Evolutionary conservation across 2,797 vertebrate species (phyloP).

Genomic region (Podarcis lilfordi): DNA sequence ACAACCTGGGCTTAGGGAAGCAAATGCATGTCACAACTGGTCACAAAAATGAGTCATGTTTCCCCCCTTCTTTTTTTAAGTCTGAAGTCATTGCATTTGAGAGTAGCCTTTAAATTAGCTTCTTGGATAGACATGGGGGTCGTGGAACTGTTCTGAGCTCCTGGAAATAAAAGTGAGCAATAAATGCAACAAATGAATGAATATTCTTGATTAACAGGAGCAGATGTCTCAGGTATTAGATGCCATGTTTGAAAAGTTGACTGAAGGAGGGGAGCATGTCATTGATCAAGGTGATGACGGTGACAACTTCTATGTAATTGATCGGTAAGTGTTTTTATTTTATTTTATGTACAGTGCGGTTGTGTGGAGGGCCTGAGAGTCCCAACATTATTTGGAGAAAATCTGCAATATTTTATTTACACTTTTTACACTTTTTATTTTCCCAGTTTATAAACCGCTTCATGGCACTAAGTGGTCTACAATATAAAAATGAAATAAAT

Average conservation of each 20-base stretch:
- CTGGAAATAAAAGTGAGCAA: not conserved
- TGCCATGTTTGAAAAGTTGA: conserved; percentile 97
- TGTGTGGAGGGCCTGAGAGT: not conserved
- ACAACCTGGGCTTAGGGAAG: not conserved
- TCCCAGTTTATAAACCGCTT: no score
- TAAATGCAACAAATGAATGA: not conserved
- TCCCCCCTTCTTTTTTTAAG: no score
- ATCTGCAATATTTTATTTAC: not conserved
- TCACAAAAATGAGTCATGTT: not conserved
- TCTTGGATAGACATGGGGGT: not conserved
- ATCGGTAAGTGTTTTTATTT: conserved; percentile 81
- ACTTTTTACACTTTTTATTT: no score
- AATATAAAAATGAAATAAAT: no score
- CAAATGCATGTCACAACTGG: not conserved
- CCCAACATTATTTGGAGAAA: not conserved
- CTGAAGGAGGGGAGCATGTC: conserved; percentile 91
- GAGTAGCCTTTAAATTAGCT: conserved; percentile 3
- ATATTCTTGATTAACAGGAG: conserved; percentile 84
- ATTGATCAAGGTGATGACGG: conserved; percentile 98
- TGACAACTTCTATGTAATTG: conserved; percentile 98
- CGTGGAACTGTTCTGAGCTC: no score
- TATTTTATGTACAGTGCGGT: not conserved
- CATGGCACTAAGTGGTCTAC: no score
- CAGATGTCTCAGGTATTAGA: conserved; percentile 98
- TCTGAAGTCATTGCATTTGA: conserved; percentile 20